phyloP scores from a whole-genome alignment of 2,113 vertebrate genomes.

The Bubo scandiacus region DNA sequence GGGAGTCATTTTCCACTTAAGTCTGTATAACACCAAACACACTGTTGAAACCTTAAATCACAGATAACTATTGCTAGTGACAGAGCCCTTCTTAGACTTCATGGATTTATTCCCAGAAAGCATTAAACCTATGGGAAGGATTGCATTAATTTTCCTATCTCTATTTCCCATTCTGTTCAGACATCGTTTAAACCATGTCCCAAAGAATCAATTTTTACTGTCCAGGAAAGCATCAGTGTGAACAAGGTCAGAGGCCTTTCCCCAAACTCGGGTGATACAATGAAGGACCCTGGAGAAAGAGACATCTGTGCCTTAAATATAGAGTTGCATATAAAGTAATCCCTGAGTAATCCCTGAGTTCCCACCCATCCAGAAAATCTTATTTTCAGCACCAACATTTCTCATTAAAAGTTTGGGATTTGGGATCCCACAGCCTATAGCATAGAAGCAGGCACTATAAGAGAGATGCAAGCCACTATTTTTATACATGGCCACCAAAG shows the following conservation, averaged over 20 bases:
- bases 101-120: not conserved
- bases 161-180: not conserved
- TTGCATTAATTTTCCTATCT: not conserved
- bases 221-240: not conserved
- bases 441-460: not conserved
- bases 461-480: not conserved
- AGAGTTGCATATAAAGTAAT: not conserved
- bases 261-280: not conserved
- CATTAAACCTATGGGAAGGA: not conserved
- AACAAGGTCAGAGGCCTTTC: not conserved
- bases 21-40: not conserved
- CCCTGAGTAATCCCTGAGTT: not conserved
- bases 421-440: not conserved
- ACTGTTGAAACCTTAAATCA: conserved; percentile 1
- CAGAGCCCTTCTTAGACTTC: not conserved
- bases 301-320: not conserved
- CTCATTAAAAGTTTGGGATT: not conserved
- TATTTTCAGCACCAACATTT: not conserved
- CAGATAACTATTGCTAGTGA: not conserved
- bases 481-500: not conserved
- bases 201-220: not conserved
- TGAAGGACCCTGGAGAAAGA: not conserved
- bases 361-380: not conserved
- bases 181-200: not conserved
- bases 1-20: not conserved